These are phyloP conservation scores for Acromyrmex charruanus DNA, from an alignment of 1,140 invertebrate genomes.

Conservation along the genomic window DNA sequence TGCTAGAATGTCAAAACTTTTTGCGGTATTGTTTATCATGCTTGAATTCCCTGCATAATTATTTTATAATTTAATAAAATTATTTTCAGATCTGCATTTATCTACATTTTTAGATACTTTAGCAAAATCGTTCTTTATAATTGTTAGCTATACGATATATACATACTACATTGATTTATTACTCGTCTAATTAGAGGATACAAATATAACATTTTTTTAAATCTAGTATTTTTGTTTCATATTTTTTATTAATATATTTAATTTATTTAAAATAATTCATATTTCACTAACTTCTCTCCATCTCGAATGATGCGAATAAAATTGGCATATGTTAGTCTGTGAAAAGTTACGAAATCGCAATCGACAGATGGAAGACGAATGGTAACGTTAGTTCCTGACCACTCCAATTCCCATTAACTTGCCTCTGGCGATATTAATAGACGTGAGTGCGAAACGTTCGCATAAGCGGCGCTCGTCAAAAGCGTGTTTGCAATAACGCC, in stretches of 20 bases:
- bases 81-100: too few species aligned
- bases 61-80: too few species aligned
- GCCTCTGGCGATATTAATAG: conserved; percentile 70
- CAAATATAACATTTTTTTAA: background rate
- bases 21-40: too few species aligned
- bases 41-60: too few species aligned
- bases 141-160: background rate
- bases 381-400: conserved; percentile 62
- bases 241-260: background rate
- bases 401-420: conserved; percentile 61
- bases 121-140: too few species aligned
- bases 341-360: conserved; percentile 44
- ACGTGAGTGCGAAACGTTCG: conserved; percentile 36
- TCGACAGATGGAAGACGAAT: conserved; percentile 46
- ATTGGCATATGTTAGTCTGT: conserved; percentile 14
- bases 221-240: background rate
- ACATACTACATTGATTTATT: background rate
- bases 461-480: conserved; percentile 64
- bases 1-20: too few species aligned
- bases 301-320: background rate
- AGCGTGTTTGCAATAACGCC: conserved; percentile 74
- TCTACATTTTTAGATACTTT: too few species aligned
- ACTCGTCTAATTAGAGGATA: background rate
- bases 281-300: too few species aligned
- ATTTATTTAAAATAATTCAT: background rate